Evolutionary conservation across 2,113 vertebrate genomes (phyloP).

Genomic region (Hemibagrus wyckioides): DNA sequence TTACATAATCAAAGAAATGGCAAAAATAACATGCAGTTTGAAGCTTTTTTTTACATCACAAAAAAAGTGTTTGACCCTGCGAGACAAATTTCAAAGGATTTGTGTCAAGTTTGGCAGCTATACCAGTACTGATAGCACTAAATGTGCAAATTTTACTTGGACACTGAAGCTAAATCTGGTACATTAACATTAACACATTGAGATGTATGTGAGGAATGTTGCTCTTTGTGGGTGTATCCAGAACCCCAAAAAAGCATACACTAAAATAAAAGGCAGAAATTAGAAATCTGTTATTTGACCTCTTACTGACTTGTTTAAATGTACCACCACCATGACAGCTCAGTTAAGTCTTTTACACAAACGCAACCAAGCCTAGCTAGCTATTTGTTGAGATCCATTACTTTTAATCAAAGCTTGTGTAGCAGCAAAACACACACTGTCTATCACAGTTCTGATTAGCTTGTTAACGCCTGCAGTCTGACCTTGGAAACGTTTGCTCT

Average conservation of each 20-base stretch:
- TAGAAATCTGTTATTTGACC: not conserved
- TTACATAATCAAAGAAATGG: slow-evolving; percentile 4
- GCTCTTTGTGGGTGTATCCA: not conserved
- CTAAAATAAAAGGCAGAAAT: not conserved
- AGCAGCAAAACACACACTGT: slow-evolving; percentile 94
- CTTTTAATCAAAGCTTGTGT: slow-evolving; percentile 95
- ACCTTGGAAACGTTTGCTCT: slow-evolving; percentile 98
- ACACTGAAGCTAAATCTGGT: not conserved
- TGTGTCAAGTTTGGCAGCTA: not conserved
- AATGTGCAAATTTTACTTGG: not conserved
- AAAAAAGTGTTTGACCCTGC: not conserved
- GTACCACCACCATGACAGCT: slow-evolving; percentile 24
- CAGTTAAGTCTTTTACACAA: slow-evolving; percentile 87
- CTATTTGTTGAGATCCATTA: slow-evolving; percentile 96
- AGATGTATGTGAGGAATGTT: not conserved
- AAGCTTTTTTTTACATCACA: not conserved
- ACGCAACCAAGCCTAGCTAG: slow-evolving; percentile 68
- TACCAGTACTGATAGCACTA: not conserved
- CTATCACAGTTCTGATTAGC: slow-evolving; percentile 88
- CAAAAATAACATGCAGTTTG: not conserved
- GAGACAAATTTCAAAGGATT: not conserved
- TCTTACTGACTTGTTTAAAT: slow-evolving; percentile 4
- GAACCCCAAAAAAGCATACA: not conserved
- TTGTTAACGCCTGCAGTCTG: slow-evolving; percentile 92
- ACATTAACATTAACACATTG: too few relatives aligned